Conservation (phyloP, 2,888 invertebrate genomes). For the Diabrotica balteata region DNA sequence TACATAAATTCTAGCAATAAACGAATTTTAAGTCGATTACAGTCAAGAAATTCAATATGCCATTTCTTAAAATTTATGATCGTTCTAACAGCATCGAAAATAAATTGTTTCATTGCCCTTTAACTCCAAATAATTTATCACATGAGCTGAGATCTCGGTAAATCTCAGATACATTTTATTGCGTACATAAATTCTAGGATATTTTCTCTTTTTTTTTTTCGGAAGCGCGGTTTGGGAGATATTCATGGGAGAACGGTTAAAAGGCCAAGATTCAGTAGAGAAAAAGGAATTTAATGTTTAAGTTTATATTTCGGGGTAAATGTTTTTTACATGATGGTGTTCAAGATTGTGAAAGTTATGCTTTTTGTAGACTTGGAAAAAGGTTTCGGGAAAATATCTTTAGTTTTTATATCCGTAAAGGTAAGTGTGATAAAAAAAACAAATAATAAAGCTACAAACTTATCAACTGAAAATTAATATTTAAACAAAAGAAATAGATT, state of each 20-base stretch:
- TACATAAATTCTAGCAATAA: not conserved
- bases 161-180: slow-evolving; percentile 4
- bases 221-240: not conserved
- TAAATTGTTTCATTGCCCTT: not conserved
- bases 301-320: too few relatives aligned
- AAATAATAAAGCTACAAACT: too few relatives aligned
- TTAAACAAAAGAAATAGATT: too few relatives aligned
- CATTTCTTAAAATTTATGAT: not conserved
- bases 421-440: too few relatives aligned
- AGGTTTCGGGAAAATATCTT: too few relatives aligned
- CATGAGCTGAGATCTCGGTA: not conserved
- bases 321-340: too few relatives aligned
- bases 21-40: not conserved
- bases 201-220: not conserved
- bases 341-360: too few relatives aligned
- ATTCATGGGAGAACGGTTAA: not conserved
- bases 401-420: too few relatives aligned
- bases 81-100: not conserved
- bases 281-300: too few relatives aligned
- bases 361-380: too few relatives aligned
- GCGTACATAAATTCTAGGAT: not conserved
- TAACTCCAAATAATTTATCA: slow-evolving; percentile 2
- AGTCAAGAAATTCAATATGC: not conserved
- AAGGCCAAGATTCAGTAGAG: not conserved
- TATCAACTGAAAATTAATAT: too few relatives aligned